Conservation (phyloP, 2,113 vertebrate genomes). For the Cardinalis cardinalis region DNA sequence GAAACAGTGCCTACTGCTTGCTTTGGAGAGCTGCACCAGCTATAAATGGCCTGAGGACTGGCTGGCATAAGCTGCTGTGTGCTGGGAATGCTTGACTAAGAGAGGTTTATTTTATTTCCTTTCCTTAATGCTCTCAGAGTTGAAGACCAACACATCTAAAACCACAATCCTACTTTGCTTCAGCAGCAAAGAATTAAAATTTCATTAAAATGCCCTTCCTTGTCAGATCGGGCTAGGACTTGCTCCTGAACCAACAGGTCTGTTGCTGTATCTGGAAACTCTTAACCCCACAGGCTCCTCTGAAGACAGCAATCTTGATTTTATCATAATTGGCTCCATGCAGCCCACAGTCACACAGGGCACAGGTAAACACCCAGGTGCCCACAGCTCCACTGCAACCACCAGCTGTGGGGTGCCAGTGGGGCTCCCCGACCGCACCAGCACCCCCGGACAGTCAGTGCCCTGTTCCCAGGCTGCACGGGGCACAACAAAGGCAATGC, state of each 20-base stretch:
- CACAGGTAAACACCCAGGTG: background rate
- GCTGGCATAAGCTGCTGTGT: background rate
- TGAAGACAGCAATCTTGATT: slow-evolving; percentile 23
- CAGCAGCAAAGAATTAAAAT: slow-evolving; percentile 31
- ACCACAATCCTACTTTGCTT: background rate
- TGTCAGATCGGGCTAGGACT: slow-evolving; percentile 36
- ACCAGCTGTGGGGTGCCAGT: rapidly evolving
- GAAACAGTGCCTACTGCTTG: background rate
- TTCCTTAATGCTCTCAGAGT: background rate
- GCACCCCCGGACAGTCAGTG: rapidly evolving
- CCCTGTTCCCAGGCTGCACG: background rate
- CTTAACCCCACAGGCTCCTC: slow-evolving; percentile 34
- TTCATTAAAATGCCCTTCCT: slow-evolving; percentile 51
- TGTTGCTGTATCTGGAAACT: slow-evolving; percentile 26
- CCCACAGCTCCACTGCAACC: background rate
- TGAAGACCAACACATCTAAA: background rate
- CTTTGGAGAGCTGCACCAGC: background rate
- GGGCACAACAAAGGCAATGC: background rate
- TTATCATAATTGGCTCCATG: background rate
- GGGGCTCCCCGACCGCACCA: background rate
- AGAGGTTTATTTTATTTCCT: background rate
- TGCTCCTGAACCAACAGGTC: slow-evolving; percentile 54
- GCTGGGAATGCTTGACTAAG: background rate
- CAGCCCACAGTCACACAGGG: background rate
- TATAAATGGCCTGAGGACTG: background rate